Base-by-base conservation (phyloP, 1,140 invertebrate species). In the Pomacea maculata region DNA sequence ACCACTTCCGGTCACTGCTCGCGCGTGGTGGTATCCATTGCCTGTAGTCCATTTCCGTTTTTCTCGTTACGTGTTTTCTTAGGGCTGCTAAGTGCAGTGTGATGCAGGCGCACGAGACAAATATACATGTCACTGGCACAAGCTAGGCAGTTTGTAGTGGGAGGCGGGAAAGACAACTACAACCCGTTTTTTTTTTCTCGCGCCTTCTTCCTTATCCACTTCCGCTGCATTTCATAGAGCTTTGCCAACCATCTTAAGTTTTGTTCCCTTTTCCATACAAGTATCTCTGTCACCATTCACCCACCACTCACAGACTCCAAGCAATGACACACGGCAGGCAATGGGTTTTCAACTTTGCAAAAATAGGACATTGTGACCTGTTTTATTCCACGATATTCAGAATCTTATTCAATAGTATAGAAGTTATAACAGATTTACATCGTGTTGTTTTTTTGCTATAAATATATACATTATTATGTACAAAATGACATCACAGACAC, bases 381-480 rank as follows among this genome's bases (percentile, higher is more conserved):
- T 84, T 78, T 78, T 85, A 82, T 84, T 84, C 82, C 79, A 83
- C 83, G 78, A 82, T 85, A 80, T 81, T 82, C 82, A 76, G 78
- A 85, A 81, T 82, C 82, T 78, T 81, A 82, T 81, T 83, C 73
- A 84, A 84, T 83, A 83, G 79, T 82, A 86, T 86, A 86, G 82
- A 83, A 78, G 82, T 83, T 83, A 80, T 80, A 83, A 84, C 78
- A 82, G 74, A 79, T 84, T 84, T 84, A 85, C 83, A 85, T 72
- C 76, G 76, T 78, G 76, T 77, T 75, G 61, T 71, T 67, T 80
- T 73, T 82, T 86, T 82, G 55, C 84, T 86, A 86, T 86, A 86
- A 86, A 86, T 86, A 86, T 86, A 86, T 84, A 86, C 83, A 82
- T 68, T 85, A 83, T 79, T 86, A 86, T 86, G 81, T 86, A 86